phyloP scores from a whole-genome alignment of 2,113 vertebrate species.

The Panthera tigris region DNA sequence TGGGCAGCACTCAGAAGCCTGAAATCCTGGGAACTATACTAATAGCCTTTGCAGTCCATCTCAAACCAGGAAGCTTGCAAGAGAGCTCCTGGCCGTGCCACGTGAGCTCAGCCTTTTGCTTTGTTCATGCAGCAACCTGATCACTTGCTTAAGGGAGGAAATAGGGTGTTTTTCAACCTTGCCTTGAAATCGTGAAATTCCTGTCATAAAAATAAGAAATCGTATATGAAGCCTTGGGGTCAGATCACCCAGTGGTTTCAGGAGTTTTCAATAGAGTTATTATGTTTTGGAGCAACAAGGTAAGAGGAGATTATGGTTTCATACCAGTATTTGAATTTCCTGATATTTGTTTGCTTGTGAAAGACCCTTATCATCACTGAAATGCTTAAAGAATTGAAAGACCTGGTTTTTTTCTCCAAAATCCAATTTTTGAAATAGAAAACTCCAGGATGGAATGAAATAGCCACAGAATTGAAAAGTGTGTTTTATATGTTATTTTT shows the following conservation, averaged over 20 bases:
- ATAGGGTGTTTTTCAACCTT: slow-evolving; percentile 31
- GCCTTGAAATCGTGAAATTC: slow-evolving; percentile 41
- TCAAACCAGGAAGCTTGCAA: slow-evolving; percentile 6
- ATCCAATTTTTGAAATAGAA: slow-evolving; percentile 55
- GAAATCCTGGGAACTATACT: slow-evolving; percentile 18
- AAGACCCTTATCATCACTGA: slow-evolving; percentile 45
- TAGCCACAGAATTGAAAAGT: slow-evolving; percentile 64
- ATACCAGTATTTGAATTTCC: slow-evolving; percentile 60
- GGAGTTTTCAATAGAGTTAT: slow-evolving; percentile 56
- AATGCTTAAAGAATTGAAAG: slow-evolving; percentile 51
- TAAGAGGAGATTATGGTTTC: slow-evolving; percentile 45
- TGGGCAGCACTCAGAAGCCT: background rate
- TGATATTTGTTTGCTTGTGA: slow-evolving; percentile 50
- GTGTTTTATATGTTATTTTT: slow-evolving; percentile 62
- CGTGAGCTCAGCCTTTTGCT: slow-evolving; percentile 23
- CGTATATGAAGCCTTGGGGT: slow-evolving; percentile 37
- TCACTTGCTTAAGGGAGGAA: background rate
- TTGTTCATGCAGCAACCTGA: slow-evolving; percentile 50
- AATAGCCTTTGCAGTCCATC: slow-evolving; percentile 46
- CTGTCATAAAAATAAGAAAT: slow-evolving; percentile 66
- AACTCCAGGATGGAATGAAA: background rate
- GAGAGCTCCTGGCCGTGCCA: background rate
- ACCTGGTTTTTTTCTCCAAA: background rate
- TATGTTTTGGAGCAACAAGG: slow-evolving; percentile 37
- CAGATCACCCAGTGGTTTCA: background rate